Percentiles rank a stretch among this genome's conserved stretches.
phyloP scores from a whole-genome alignment of 2,113 vertebrate genomes.

The Embiotoca jacksoni region DNA sequence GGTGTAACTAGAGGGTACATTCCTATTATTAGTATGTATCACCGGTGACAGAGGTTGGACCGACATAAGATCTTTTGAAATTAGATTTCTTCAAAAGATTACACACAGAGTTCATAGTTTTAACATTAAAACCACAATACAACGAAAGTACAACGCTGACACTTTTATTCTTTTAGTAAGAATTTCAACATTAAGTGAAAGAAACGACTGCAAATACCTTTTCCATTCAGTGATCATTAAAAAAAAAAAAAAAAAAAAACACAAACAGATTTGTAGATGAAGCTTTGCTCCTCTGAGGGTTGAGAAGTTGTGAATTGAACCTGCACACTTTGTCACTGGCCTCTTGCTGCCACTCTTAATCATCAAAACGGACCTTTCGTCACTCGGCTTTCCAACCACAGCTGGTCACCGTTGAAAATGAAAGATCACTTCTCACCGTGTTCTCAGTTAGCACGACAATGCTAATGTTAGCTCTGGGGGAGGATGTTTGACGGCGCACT shows the following conservation, averaged over 20 bases:
- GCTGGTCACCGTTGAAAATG: slow-evolving; percentile 31
- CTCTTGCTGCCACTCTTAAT: slow-evolving; percentile 39
- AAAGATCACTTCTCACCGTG: slow-evolving; percentile 44
- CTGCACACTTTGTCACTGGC: slow-evolving; percentile 15
- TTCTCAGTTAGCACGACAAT: slow-evolving; percentile 12
- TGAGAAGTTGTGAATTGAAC: not conserved
- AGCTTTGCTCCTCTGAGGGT: not conserved
- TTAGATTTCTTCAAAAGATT: no score
- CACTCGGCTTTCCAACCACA: slow-evolving; percentile 40
- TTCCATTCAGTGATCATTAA: no score
- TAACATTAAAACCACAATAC: no score
- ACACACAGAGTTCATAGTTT: no score
- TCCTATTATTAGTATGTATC: not conserved
- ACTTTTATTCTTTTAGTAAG: no score
- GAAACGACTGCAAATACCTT: no score
- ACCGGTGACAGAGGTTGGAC: not conserved
- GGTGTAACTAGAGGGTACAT: not conserved
- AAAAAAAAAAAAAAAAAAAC: no score
- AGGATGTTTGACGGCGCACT: slow-evolving; percentile 18
- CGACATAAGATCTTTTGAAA: no score
- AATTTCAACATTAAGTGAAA: no score
- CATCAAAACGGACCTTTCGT: slow-evolving; percentile 46
- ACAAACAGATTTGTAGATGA: not conserved
- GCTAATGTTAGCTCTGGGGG: slow-evolving; percentile 47
- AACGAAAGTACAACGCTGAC: no score